Base-by-base conservation (phyloP, 2,113 vertebrate genomes). In the Psilopsiagon aymara region DNA sequence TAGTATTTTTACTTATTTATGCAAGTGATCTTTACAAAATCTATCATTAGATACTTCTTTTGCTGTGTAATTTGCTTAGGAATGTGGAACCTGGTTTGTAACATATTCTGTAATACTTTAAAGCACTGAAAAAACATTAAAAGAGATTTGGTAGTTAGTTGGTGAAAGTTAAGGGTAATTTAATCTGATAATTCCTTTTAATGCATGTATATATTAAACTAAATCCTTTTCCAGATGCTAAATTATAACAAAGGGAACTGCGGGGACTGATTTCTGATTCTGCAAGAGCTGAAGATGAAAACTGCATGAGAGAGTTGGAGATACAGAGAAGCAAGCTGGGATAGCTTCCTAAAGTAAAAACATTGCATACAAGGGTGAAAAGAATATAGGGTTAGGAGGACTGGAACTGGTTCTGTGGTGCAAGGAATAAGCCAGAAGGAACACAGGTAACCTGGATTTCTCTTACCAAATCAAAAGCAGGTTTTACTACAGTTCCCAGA, bases 211-310 rank as follows among this genome's bases (percentile, higher is more conserved):
- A 44, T 70, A 53, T 74, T 74, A 88, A 90, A 74, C 28, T 10
- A 97, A 93, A 95, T 83, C 21, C 33, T 85, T 81, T 78, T 75
- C 82, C n/a, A 49, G 71, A 90, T 88, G 59, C 9, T 83, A 86
- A 83, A 78, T 66, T 73, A 39, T 70, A 92, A 91, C 67, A 90
- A 87, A 69, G 23, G 23, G 7, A 87, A 89, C 57, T 95, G 62
- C 74, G 91, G 81, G 60, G 35, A 89, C 47, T 69, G 52, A 86
- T 94, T 93, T 94, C 46, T 88, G n/a, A 85, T 87, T 88, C 67
- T 76, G 24, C 46, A 82, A 73, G 27, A 73, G n/a, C 44, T 62
- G 63, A 92, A 74, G 68, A 67, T 41, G 66, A 83, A 79, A 90
- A 15, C 12, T 82, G 13, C 24, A 43, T 82, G 23, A 90, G 41